Conservation (phyloP, 2,797 vertebrate genomes). For the Bovichtus diacanthus region DNA sequence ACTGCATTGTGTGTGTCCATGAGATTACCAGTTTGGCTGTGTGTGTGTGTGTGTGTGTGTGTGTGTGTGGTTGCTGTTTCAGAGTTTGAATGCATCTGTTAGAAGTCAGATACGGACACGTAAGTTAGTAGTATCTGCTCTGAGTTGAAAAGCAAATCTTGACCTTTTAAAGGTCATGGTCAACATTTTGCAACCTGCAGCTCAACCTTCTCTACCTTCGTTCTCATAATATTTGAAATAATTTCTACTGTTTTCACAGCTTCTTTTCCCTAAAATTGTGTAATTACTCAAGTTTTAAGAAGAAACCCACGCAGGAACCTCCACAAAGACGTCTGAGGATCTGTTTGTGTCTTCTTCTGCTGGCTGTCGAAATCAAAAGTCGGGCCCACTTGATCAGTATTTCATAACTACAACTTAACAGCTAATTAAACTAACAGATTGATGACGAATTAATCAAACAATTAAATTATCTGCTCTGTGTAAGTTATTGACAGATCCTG, state of each 20-base stretch:
- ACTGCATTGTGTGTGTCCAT: slow-evolving; percentile 8
- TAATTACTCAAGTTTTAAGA: slow-evolving; percentile 34
- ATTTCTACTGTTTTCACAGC: slow-evolving; percentile 46
- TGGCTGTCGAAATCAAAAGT: slow-evolving; percentile 22
- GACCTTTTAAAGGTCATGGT: slow-evolving; percentile 67
- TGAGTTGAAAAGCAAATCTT: slow-evolving; percentile 50
- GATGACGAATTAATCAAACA: slow-evolving; percentile 32
- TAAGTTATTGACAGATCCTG: slow-evolving; percentile 74
- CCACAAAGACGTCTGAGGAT: neutral
- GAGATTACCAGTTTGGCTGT: neutral
- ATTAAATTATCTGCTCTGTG: slow-evolving; percentile 28
- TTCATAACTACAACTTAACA: slow-evolving; percentile 25
- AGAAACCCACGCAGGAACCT: slow-evolving; percentile 28
- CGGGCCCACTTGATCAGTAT: slow-evolving; percentile 14
- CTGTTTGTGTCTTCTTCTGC: neutral
- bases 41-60: slow-evolving; percentile 8
- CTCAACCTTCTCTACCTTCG: neutral
- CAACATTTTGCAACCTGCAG: slow-evolving; percentile 39
- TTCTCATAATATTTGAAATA: slow-evolving; percentile 5
- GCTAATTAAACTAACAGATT: slow-evolving; percentile 32
- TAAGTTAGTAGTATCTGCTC: slow-evolving; percentile 31
- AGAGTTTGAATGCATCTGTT: slow-evolving; percentile 24
- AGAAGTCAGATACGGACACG: slow-evolving; percentile 33
- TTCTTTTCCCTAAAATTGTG: slow-evolving; percentile 28
- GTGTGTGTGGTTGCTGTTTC: slow-evolving; percentile 5